Evolutionary conservation across 2,113 vertebrate genomes (phyloP).

Genomic region (Mastomys natalensis): DNA sequence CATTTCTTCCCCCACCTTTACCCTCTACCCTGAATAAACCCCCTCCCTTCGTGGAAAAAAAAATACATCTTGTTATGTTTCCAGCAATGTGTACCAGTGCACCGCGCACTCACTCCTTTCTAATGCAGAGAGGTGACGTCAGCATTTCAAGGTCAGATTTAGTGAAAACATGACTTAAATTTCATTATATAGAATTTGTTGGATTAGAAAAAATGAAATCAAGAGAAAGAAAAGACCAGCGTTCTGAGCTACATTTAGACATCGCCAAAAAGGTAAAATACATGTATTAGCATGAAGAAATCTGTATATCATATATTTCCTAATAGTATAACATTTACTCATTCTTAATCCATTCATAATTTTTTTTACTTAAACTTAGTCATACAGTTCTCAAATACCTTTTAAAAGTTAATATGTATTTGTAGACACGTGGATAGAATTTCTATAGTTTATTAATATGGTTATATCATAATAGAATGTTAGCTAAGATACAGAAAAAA

Average conservation of each 20-base stretch:
- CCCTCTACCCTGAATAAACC: no score
- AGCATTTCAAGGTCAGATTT: background rate
- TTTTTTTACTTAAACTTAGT: conserved; percentile 26
- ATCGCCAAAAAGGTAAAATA: background rate
- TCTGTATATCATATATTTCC: background rate
- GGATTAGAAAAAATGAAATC: background rate
- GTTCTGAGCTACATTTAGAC: background rate
- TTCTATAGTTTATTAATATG: background rate
- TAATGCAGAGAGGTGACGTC: background rate
- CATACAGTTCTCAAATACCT: background rate
- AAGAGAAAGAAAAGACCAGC: background rate
- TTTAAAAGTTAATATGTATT: background rate
- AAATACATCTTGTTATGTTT: background rate
- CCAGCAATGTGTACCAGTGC: background rate
- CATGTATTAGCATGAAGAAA: background rate
- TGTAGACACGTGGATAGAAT: background rate
- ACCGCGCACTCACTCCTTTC: background rate
- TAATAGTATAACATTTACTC: background rate
- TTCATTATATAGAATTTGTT: background rate
- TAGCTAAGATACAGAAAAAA: background rate
- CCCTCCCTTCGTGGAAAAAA: no score
- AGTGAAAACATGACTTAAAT: background rate
- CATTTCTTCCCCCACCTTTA: no score
- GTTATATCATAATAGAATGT: background rate
- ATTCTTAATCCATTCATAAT: background rate